Evolutionary conservation across 2,888 invertebrate genomes (phyloP), one percentile per base, ranked within the genome.

Genomic region (Euplexia lucipara): DNA sequence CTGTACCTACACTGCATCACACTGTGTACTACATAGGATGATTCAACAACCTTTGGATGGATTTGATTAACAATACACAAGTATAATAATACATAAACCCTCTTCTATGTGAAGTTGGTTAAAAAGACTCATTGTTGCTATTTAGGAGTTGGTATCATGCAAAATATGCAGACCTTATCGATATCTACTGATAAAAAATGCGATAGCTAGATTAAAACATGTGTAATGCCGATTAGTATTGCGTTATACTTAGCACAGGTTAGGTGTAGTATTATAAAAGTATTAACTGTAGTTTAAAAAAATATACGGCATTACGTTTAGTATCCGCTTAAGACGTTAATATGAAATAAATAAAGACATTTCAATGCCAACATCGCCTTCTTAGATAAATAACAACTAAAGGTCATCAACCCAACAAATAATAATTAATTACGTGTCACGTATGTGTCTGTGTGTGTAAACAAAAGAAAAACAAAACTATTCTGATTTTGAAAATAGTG

Each of bases 151-250:
- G 8, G 10, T 56, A 48, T 66, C 65, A 70, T 53, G 52, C 59
- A 68, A 61, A 75, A 78, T 74, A 77, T 66, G 60, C 65, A 67
- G 52, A 77, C 41, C 26, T 70, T 82, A 82, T 82, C 83, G 62
- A 75, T 72, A 64, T 56, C 58, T 41, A 9, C 48, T 71, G 82
- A 82, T 82, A 82, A 78, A n/a, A 69, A 59, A 41, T 34, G 37
- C 61, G 77, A 77, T 80, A 79, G 53, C 26, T 39, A 51, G 72
- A 68, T 56, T 63, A 57, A 64, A 34, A 64, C 51, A 58, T 64
- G 65, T 73, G 71, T 56, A 60, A 57, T 4, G 47, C 7, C 57
- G 67, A 81, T 79, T 82, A 81, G 82, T 81, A 41, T 73, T 70
- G 53, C 62, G 45, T 48, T 77, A 45, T 39, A 67, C 42, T 56